Percentiles rank a stretch among this genome's conserved stretches.
Conservation (phyloP, 2,888 invertebrate genomes). For the Drosophila anomalata region DNA sequence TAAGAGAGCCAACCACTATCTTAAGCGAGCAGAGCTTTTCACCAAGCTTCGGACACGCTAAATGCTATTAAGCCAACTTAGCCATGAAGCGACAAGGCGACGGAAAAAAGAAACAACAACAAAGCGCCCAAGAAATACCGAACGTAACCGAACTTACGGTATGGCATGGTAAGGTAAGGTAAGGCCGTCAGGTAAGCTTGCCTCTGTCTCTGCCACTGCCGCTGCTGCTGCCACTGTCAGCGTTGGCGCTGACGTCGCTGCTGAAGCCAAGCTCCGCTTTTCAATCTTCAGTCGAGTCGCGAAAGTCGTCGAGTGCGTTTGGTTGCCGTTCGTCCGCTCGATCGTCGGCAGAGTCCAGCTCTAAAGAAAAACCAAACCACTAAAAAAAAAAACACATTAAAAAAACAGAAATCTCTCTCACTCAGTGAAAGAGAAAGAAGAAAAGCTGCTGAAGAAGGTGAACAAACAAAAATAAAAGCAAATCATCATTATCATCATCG, state of each 20-base stretch:
- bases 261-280: slow-evolving; percentile 41
- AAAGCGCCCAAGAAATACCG: slow-evolving; percentile 53
- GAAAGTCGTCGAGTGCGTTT: slow-evolving; percentile 84
- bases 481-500: slow-evolving; percentile 39
- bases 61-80: slow-evolving; percentile 70
- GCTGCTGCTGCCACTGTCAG: background rate
- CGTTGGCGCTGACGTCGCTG: slow-evolving; percentile 1
- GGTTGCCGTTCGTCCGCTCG: slow-evolving; percentile 43
- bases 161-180: slow-evolving; percentile 43
- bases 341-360: slow-evolving; percentile 64
- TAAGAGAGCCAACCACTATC: slow-evolving; percentile 6
- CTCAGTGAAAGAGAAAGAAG: slow-evolving; percentile 32
- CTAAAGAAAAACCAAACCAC: slow-evolving; percentile 42
- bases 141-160: slow-evolving; percentile 80
- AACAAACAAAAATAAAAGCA: slow-evolving; percentile 21
- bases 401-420: slow-evolving; percentile 18
- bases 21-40: slow-evolving; percentile 17
- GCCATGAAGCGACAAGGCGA: slow-evolving; percentile 72
- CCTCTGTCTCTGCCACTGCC: slow-evolving; percentile 8
- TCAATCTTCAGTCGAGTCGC: slow-evolving; percentile 83
- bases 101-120: slow-evolving; percentile 38
- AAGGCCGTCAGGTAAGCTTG: slow-evolving; percentile 52
- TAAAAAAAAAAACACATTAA: slow-evolving; percentile 48
- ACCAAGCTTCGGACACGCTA: slow-evolving; percentile 64
- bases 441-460: slow-evolving; percentile 26